A percentile compares a stretch with the other conserved stretches of the same genome.
phyloP scores from a whole-genome alignment of 2,113 vertebrate genomes.

The Onychostoma macrolepis region DNA sequence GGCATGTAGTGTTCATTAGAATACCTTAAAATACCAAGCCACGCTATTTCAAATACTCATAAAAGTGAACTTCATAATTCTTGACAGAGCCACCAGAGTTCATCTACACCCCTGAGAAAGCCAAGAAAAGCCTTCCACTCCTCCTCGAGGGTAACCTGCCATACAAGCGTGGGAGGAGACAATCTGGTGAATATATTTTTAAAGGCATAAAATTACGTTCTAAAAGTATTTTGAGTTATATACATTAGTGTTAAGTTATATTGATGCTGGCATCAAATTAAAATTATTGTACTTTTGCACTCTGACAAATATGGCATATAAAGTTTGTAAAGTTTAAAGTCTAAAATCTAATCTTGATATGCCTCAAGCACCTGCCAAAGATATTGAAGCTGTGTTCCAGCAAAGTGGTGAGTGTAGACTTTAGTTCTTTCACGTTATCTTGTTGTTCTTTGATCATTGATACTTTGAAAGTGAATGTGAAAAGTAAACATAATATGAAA shows the following conservation, averaged over 20 bases:
- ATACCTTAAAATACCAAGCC: background rate
- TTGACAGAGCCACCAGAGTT: slow-evolving; percentile 78
- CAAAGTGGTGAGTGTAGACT: slow-evolving; percentile 64
- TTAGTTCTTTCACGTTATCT: background rate
- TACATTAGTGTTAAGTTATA: background rate
- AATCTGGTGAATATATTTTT: slow-evolving; percentile 76
- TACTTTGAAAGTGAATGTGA: background rate
- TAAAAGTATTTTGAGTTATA: background rate
- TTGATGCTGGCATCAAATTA: background rate
- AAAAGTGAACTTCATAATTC: background rate
- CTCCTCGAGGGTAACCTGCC: slow-evolving; percentile 72
- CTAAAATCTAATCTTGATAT: slow-evolving; percentile 24
- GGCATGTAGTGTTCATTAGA: slow-evolving; percentile 24
- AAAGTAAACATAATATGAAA: background rate
- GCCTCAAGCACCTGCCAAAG: slow-evolving; percentile 77
- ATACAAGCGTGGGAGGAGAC: slow-evolving; percentile 76
- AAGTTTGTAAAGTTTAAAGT: background rate
- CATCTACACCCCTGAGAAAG: slow-evolving; percentile 77
- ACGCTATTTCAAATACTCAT: background rate
- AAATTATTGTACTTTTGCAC: background rate
- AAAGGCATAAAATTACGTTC: background rate
- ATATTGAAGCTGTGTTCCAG: slow-evolving; percentile 72
- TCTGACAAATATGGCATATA: too few species aligned
- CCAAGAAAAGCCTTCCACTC: slow-evolving; percentile 73
- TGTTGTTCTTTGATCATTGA: background rate